These are phyloP conservation scores for Dryomyza anilis DNA, from an alignment of 2,888 invertebrate genomes.

Conservation along the genomic window DNA sequence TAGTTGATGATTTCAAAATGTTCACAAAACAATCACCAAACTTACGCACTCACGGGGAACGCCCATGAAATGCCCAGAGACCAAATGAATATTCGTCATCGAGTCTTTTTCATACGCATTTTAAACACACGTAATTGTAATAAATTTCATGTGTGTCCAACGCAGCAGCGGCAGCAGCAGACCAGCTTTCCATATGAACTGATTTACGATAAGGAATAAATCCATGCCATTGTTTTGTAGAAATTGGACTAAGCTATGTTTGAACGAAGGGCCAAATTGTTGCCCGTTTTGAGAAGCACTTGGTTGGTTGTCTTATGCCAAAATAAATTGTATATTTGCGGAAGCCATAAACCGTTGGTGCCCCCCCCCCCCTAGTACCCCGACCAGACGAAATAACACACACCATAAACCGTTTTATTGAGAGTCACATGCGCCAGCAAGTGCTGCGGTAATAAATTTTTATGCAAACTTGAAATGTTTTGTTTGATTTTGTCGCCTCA, in stretches of 20 bases:
- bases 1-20: too few species aligned
- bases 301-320: too few species aligned
- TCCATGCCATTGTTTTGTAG: not conserved
- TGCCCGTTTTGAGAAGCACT: not conserved
- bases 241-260: not conserved
- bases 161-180: not conserved
- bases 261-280: not conserved
- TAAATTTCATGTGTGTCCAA: not conserved
- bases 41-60: too few species aligned
- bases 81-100: not conserved
- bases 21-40: too few species aligned
- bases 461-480: constrained; percentile 16
- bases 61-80: too few species aligned
- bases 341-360: too few species aligned
- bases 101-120: not conserved
- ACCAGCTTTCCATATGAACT: constrained; percentile 3
- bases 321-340: too few species aligned
- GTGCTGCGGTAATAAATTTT: constrained; percentile 13
- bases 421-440: not conserved
- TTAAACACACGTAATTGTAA: constrained; percentile 1
- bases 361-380: too few species aligned
- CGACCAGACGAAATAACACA: too few species aligned
- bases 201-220: not conserved
- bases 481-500: constrained; percentile 17
- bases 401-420: too few species aligned